A percentile compares a stretch with the other conserved stretches of the same genome.
phyloP scores from a whole-genome alignment of 2,797 vertebrate species.

The Smutsia gigantea region DNA sequence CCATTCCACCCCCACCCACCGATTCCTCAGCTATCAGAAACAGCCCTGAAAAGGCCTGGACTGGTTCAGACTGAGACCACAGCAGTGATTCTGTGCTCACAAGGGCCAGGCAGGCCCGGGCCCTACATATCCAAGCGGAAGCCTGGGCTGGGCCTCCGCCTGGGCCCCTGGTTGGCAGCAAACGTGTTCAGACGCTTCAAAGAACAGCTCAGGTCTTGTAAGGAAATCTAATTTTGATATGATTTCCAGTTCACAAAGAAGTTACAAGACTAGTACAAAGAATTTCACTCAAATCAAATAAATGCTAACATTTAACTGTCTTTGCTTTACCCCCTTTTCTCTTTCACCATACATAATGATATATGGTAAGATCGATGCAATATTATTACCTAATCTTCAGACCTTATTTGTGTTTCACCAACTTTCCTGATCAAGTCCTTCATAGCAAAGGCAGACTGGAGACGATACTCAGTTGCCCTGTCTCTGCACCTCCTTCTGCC shows the following conservation, averaged over 20 bases:
- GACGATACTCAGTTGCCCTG: not conserved
- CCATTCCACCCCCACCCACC: not conserved
- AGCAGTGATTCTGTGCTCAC: not conserved
- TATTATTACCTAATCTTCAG: not conserved
- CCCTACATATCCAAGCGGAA: not conserved
- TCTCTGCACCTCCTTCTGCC: not conserved
- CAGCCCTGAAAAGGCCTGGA: not conserved
- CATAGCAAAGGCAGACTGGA: not conserved
- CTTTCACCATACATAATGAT: not conserved
- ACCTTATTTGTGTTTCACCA: not conserved
- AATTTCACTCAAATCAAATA: not conserved
- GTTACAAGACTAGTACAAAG: not conserved
- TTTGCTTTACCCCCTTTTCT: not conserved
- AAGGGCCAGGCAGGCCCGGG: not conserved
- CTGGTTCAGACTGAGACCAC: not conserved
- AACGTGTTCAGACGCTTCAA: not conserved
- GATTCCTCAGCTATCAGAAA: not conserved
- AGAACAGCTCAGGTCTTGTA: not conserved
- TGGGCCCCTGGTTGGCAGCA: not conserved
- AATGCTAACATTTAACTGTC: not conserved
- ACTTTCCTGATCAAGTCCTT: not conserved
- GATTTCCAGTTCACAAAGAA: not conserved
- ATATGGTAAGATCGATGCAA: not conserved
- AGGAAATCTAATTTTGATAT: not conserved
- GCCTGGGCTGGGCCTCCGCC: no score